A percentile compares a stretch with the other conserved stretches of the same genome.
Evolutionary conservation across 2,113 vertebrate species (phyloP).

Genomic region (Burhinus oedicnemus): DNA sequence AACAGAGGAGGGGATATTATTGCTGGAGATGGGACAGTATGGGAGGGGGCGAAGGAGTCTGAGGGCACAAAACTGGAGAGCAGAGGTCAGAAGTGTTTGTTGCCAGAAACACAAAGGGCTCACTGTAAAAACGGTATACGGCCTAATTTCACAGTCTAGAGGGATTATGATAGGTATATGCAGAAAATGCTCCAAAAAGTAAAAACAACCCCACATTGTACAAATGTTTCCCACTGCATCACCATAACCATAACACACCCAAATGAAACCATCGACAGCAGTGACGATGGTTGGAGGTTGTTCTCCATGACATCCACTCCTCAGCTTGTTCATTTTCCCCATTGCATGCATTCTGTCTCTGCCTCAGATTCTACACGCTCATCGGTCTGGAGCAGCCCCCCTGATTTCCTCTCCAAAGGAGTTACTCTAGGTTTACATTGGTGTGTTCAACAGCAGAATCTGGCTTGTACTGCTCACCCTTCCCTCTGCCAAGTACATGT

Average conservation of each 20-base stretch:
- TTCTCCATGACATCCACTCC: not conserved
- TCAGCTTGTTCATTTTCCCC: constrained; percentile 3
- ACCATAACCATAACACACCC: constrained; percentile 10
- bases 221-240: constrained; percentile 58
- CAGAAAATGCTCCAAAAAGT: constrained; percentile 65
- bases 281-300: not conserved
- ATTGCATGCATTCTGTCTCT: not conserved
- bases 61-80: constrained; percentile 34
- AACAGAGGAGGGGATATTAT: constrained; percentile 67
- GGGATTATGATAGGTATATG: constrained; percentile 73
- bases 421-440: constrained; percentile 47
- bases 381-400: not conserved
- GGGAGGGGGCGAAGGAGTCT: constrained; percentile 21
- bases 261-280: not conserved
- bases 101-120: constrained; percentile 71
- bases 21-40: constrained; percentile 38
- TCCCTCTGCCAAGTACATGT: constrained; percentile 41
- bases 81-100: constrained; percentile 64
- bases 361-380: not conserved
- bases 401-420: not conserved
- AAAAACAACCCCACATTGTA: constrained; percentile 41
- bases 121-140: constrained; percentile 61
- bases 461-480: constrained; percentile 18
- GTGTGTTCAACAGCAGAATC: constrained; percentile 47
- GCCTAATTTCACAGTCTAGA: constrained; percentile 60